phyloP scores from a whole-genome alignment of 2,113 vertebrate genomes.

The Centrocercus urophasianus region DNA sequence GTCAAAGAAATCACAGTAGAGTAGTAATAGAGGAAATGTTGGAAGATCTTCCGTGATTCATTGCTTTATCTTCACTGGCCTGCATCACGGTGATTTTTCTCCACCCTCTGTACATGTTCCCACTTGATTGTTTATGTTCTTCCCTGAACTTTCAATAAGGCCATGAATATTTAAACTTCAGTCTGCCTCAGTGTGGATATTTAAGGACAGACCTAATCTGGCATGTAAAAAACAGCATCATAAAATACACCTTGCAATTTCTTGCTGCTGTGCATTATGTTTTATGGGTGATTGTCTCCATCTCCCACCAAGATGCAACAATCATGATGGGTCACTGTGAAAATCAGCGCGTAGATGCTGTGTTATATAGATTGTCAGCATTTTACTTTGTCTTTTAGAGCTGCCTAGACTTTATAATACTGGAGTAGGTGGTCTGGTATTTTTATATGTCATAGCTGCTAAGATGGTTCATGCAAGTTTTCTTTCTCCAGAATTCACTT shows the following conservation, averaged over 20 bases:
- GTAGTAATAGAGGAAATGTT: neutral
- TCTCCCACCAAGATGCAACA: neutral
- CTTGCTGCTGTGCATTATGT: rapidly evolving
- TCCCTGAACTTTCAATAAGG: neutral
- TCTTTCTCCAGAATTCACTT: neutral
- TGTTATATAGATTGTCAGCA: neutral
- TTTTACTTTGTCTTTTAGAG: neutral
- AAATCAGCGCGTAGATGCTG: neutral
- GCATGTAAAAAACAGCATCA: neutral
- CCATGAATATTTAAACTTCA: neutral
- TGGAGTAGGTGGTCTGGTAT: neutral
- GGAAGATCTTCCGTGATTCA: neutral
- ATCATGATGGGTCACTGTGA: neutral
- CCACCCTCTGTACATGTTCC: neutral
- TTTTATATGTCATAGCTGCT: neutral
- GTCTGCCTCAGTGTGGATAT: neutral
- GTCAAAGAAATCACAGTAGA: neutral
- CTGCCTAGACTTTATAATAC: neutral
- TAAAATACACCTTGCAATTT: neutral
- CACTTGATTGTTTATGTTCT: neutral
- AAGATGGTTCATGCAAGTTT: neutral
- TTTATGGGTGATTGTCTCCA: neutral
- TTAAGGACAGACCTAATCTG: neutral
- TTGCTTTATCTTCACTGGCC: neutral
- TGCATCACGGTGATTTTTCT: neutral